Base-by-base conservation (phyloP, 2,113 vertebrate species). In the Cyprinodon brontotheroides region DNA sequence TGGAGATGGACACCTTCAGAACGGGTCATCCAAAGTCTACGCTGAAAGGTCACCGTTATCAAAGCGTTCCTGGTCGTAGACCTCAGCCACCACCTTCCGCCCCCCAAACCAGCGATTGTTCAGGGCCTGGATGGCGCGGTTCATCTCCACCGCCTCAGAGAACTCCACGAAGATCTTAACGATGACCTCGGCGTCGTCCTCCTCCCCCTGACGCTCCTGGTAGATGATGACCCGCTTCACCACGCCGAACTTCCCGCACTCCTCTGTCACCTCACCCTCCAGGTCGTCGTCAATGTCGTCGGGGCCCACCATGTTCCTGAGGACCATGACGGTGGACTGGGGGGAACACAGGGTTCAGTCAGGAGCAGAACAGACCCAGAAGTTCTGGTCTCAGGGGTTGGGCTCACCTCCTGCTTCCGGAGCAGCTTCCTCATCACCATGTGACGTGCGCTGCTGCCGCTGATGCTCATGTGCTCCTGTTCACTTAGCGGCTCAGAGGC, bases 131-230 rank as follows among this genome's bases (percentile, higher is more conserved):
- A 98, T 97, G 90, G 95, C 97, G 84, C 96, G 96, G 90, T 97
- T 95, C 87, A 97, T 97, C 93, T 98, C 96, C 0, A 94, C 92
- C 1, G 93, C 95, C 78, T 95, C 93, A 4, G 95, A 96, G 77
- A 98, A 98, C 78, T 97, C 96, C 68, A 98, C 97, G 0, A 98
- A 98, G 87, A 98, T 98, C 93, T 98, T 98, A 11, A 98, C 96
- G 0, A 98, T 98, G 89, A 98, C 95, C 75, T 98, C 97, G 0
- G 97, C 97, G 0, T 96, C 96, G 45, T 97, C 96, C 83, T 98
- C 97, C 77, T 98, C 97, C 0, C 97, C 97, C 86, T 98, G 97
- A 74, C 97, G 97, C 92, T 98, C 97, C 87, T 97, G 97, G 87
- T 98, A 98, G 92, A 98, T 97, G 91, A 98, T 95, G 62, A 98